Percentiles rank a stretch among this genome's conserved stretches.
These are phyloP conservation scores for Gari tellinella DNA, from an alignment of 2,888 invertebrate genomes.

Conservation along the genomic window DNA sequence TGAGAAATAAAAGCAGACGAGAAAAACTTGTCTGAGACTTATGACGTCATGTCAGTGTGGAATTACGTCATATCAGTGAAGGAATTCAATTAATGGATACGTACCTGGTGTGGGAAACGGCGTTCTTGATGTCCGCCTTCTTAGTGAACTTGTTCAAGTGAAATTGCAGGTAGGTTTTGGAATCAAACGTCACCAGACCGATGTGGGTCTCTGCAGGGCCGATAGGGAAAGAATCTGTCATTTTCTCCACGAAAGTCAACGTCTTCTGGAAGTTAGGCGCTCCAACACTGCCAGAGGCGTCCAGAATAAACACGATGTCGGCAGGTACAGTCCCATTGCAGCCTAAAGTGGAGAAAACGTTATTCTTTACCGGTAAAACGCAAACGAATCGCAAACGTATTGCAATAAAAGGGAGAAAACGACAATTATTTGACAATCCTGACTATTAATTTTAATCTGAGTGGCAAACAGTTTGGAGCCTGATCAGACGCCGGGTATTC, in stretches of 20 bases:
- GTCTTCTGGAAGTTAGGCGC: conserved; percentile 71
- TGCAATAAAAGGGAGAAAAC: too few species aligned
- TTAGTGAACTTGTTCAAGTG: conserved; percentile 75
- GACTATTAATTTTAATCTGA: too few species aligned
- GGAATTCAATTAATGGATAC: neutral
- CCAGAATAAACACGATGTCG: conserved; percentile 79
- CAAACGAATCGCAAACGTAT: too few species aligned
- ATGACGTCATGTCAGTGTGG: too few species aligned
- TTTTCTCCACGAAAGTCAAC: conserved; percentile 72
- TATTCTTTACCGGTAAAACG: too few species aligned
- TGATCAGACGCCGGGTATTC: too few species aligned
- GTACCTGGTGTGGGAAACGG: conserved; percentile 59
- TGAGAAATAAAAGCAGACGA: too few species aligned
- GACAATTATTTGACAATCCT: too few species aligned
- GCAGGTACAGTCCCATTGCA: conserved; percentile 66
- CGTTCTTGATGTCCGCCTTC: conserved; percentile 67
- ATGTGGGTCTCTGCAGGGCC: conserved; percentile 69
- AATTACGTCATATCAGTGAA: neutral
- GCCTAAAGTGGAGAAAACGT: too few species aligned
- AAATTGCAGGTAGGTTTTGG: conserved; percentile 73
- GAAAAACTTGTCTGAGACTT: too few species aligned
- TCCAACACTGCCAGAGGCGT: conserved; percentile 78
- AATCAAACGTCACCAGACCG: conserved; percentile 71
- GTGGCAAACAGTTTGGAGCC: too few species aligned
- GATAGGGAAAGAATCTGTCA: conserved; percentile 72